Evolutionary conservation across 2,888 invertebrate genomes (phyloP).

Genomic region (Eugnorisma glareosa): DNA sequence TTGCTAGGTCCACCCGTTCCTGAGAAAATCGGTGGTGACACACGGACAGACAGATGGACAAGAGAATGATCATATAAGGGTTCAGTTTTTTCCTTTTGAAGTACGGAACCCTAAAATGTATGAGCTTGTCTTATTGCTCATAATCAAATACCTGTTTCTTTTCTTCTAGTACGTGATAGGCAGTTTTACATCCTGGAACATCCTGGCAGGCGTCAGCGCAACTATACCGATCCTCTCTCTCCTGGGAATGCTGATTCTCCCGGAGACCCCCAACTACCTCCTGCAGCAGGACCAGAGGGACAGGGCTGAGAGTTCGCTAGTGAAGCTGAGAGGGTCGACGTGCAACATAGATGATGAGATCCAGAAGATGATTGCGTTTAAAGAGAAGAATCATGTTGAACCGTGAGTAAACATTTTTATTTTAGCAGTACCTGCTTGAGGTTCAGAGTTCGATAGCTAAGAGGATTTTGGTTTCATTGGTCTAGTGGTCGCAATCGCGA

Average conservation of each 20-base stretch:
- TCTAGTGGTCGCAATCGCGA: background rate
- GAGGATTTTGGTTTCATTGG: too few relatives aligned
- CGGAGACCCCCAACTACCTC: constrained; percentile 94
- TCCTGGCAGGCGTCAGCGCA: constrained; percentile 92
- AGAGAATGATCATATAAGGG: too few relatives aligned
- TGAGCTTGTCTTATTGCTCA: background rate
- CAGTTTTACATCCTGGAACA: constrained; percentile 91
- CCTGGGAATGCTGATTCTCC: constrained; percentile 91
- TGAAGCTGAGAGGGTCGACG: constrained; percentile 91
- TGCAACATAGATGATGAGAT: constrained; percentile 92
- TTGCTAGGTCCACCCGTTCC: too few relatives aligned
- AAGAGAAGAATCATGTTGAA: constrained; percentile 92
- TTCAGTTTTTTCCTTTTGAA: too few relatives aligned
- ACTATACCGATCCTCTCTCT: constrained; percentile 91
- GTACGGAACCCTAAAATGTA: too few relatives aligned
- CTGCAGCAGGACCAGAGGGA: constrained; percentile 91
- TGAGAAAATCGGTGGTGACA: too few relatives aligned
- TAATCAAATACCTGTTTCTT: background rate
- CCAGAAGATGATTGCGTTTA: constrained; percentile 91
- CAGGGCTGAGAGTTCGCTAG: constrained; percentile 91
- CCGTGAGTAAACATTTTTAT: constrained; percentile 78
- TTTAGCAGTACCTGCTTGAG: background rate
- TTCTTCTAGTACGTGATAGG: constrained; percentile 91
- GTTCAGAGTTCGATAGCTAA: background rate
- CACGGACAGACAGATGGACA: too few relatives aligned